Conservation (phyloP, 2,797 vertebrate genomes). For the Choloepus didactylus region DNA sequence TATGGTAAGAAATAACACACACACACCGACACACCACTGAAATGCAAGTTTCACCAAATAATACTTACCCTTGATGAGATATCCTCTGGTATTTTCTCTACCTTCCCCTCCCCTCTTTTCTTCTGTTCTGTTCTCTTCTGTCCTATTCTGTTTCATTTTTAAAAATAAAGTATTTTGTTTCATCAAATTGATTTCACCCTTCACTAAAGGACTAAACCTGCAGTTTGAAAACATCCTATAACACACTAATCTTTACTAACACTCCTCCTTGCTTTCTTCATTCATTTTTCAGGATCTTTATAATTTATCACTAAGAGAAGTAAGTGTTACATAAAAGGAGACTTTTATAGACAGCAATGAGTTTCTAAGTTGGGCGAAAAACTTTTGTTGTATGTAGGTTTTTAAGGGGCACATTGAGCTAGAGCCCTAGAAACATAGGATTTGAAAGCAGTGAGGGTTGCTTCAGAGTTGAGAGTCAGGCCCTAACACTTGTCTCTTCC, state of each 20-base stretch:
- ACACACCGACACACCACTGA: neutral
- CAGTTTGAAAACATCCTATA: neutral
- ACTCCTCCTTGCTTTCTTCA: neutral
- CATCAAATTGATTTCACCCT: constrained; percentile 7
- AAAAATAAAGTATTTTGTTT: neutral
- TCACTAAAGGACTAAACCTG: neutral
- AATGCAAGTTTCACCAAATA: constrained; percentile 26
- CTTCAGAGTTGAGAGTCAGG: constrained; percentile 15
- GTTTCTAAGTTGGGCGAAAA: neutral
- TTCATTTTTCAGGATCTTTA: constrained; percentile 5
- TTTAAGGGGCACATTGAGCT: neutral
- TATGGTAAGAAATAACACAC: neutral
- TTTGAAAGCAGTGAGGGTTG: neutral
- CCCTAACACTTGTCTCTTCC: neutral
- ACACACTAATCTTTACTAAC: neutral
- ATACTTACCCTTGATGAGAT: neutral
- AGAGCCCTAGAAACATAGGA: neutral
- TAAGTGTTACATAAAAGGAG: neutral
- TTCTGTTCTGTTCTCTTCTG: neutral
- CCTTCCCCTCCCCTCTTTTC: neutral
- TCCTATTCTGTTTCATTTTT: neutral
- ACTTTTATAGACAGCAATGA: neutral
- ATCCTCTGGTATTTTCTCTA: neutral
- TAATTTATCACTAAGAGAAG: neutral
- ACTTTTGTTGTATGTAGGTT: neutral